A percentile compares a stretch with the other conserved stretches of the same genome.
Evolutionary conservation across 2,113 vertebrate species (phyloP).

Genomic region (Fregata magnificens): DNA sequence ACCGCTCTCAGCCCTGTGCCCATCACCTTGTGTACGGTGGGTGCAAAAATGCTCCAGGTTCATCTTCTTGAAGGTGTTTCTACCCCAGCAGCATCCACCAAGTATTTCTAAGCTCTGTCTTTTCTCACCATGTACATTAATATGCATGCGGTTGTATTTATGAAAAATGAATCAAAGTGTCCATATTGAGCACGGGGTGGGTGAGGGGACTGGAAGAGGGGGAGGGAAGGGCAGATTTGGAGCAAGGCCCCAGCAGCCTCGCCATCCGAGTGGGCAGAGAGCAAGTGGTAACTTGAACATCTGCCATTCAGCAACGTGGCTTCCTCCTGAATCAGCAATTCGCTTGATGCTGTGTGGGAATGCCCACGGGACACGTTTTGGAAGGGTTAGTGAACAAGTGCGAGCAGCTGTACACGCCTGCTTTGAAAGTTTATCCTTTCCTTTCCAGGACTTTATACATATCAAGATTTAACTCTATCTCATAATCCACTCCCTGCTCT

Average conservation of each 20-base stretch:
- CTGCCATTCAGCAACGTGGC: neutral
- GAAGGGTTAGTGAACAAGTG: neutral
- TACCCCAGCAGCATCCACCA: neutral
- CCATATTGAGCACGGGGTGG: fast-evolving
- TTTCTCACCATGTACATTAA: neutral
- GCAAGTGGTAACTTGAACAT: neutral
- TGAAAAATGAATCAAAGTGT: neutral
- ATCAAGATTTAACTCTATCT: neutral
- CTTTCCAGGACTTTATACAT: neutral
- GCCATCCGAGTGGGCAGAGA: neutral
- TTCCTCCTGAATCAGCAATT: neutral
- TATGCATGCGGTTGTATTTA: neutral
- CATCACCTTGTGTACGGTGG: fast-evolving
- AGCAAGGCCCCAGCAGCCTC: neutral
- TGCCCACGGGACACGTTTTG: neutral
- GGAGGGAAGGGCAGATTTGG: neutral
- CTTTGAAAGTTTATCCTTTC: neutral
- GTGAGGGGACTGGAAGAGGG: neutral
- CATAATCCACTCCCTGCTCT: neutral
- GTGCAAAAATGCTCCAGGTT: neutral
- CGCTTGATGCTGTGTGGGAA: neutral
- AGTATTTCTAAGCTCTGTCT: neutral
- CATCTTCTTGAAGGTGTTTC: neutral
- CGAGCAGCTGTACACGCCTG: neutral
- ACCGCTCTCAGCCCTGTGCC: neutral